Conservation (phyloP, 2,113 vertebrate genomes). For the Platichthys flesus region DNA sequence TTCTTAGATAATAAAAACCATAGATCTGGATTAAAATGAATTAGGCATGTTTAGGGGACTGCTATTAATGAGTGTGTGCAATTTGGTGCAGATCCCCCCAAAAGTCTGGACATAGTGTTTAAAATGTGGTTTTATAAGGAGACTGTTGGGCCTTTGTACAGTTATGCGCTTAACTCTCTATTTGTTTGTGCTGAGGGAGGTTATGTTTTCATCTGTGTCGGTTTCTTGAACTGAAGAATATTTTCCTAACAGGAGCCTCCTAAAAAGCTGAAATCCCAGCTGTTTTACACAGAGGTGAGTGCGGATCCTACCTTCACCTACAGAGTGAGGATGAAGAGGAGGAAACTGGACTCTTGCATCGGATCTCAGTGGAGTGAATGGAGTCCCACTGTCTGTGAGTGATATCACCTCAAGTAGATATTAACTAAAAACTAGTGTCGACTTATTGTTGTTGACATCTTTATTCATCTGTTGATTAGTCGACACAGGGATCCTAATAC, state of each 20-base stretch:
- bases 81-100: too few relatives aligned
- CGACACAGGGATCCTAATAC: not conserved
- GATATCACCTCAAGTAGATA: not conserved
- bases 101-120: too few relatives aligned
- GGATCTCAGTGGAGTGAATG: constrained; percentile 64
- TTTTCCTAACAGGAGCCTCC: constrained; percentile 34
- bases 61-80: too few relatives aligned
- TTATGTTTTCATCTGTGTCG: not conserved
- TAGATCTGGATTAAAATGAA: too few relatives aligned
- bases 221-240: not conserved
- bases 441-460: not conserved
- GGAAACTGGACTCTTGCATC: rapidly evolving
- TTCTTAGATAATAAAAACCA: too few relatives aligned
- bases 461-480: too few relatives aligned
- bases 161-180: too few relatives aligned
- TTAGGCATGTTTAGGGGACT: too few relatives aligned
- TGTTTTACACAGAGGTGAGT: not conserved
- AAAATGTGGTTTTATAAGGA: too few relatives aligned
- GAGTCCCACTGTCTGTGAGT: constrained; percentile 68
- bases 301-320: constrained; percentile 35
- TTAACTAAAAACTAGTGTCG: not conserved
- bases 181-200: too few relatives aligned
- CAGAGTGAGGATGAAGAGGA: constrained; percentile 56
- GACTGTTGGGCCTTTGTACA: too few relatives aligned
- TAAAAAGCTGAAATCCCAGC: rapidly evolving